These are phyloP conservation scores for Synanthedon myopaeformis DNA, from an alignment of 2,888 invertebrate genomes.

Conservation along the genomic window DNA sequence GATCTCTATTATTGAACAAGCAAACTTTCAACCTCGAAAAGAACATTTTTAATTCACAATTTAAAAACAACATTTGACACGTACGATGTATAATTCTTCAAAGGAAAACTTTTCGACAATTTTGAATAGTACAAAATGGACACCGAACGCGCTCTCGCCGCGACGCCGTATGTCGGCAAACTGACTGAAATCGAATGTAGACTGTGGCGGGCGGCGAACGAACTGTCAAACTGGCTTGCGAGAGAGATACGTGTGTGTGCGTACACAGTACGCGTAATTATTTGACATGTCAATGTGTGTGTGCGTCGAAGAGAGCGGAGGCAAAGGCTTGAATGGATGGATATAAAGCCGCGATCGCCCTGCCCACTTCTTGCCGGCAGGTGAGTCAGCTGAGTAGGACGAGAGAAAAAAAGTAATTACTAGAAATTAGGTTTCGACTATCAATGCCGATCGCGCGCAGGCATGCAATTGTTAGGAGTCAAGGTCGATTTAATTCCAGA, in stretches of 20 bases:
- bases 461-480: neutral
- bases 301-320: slow-evolving; percentile 1
- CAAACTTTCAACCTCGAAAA: slow-evolving; percentile 18
- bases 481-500: neutral
- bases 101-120: slow-evolving; percentile 38
- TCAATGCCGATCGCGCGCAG: neutral
- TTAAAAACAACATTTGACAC: slow-evolving; percentile 36
- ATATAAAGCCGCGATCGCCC: slow-evolving; percentile 4
- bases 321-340: slow-evolving; percentile 6
- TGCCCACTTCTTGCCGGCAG: slow-evolving; percentile 6
- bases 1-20: neutral
- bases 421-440: neutral
- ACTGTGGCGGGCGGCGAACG: slow-evolving; percentile 15
- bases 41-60: slow-evolving; percentile 28
- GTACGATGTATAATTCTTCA: slow-evolving; percentile 46
- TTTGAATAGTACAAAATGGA: slow-evolving; percentile 45
- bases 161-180: slow-evolving; percentile 64
- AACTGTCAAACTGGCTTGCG: slow-evolving; percentile 62
- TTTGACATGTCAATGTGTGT: slow-evolving; percentile 1
- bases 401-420: neutral
- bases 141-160: slow-evolving; percentile 42
- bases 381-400: slow-evolving; percentile 1
- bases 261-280: slow-evolving; percentile 22
- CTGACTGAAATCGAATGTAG: slow-evolving; percentile 29
- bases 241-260: slow-evolving; percentile 13